phyloP scores from a whole-genome alignment of 2,888 invertebrate genomes.

The Lamproptera curius region DNA sequence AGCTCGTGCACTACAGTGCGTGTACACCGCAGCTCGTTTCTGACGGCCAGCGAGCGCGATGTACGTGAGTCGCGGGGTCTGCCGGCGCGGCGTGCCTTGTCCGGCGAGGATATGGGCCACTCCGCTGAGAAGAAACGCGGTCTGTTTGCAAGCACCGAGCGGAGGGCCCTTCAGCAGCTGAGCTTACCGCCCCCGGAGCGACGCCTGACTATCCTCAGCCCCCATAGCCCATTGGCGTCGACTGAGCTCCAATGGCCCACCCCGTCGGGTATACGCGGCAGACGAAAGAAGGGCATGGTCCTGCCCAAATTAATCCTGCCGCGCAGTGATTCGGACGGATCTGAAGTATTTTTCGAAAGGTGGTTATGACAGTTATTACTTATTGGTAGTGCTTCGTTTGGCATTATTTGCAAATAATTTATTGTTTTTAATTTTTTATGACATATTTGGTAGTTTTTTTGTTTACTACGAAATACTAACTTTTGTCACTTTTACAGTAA shows the following conservation, averaged over 20 bases:
- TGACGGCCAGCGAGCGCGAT: slow-evolving; percentile 82
- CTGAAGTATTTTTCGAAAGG: slow-evolving; percentile 81
- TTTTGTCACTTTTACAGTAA: no score
- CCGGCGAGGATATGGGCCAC: slow-evolving; percentile 79
- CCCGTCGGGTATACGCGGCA: slow-evolving; percentile 77
- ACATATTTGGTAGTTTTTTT: no score
- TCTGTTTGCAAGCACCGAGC: slow-evolving; percentile 82
- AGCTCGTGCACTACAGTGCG: slow-evolving; percentile 70
- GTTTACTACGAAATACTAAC: no score
- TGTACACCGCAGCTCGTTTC: slow-evolving; percentile 79
- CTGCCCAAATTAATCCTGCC: slow-evolving; percentile 86
- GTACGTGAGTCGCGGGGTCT: slow-evolving; percentile 81
- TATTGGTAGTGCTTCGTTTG: background rate
- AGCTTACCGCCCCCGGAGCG: slow-evolving; percentile 84
- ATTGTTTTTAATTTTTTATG: no score
- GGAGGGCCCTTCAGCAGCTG: slow-evolving; percentile 81
- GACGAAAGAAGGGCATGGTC: slow-evolving; percentile 85
- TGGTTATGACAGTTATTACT: slow-evolving; percentile 40
- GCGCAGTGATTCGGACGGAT: slow-evolving; percentile 85
- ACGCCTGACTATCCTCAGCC: slow-evolving; percentile 87
- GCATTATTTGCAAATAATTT: no score
- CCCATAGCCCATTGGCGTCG: slow-evolving; percentile 84
- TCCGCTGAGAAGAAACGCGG: slow-evolving; percentile 83
- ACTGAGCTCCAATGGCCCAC: slow-evolving; percentile 82
- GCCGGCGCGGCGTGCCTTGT: slow-evolving; percentile 80